A percentile compares a stretch with the other conserved stretches of the same genome.
These are phyloP conservation scores for Seriola rivoliana DNA, from an alignment of 2,113 vertebrate species.

Conservation along the genomic window DNA sequence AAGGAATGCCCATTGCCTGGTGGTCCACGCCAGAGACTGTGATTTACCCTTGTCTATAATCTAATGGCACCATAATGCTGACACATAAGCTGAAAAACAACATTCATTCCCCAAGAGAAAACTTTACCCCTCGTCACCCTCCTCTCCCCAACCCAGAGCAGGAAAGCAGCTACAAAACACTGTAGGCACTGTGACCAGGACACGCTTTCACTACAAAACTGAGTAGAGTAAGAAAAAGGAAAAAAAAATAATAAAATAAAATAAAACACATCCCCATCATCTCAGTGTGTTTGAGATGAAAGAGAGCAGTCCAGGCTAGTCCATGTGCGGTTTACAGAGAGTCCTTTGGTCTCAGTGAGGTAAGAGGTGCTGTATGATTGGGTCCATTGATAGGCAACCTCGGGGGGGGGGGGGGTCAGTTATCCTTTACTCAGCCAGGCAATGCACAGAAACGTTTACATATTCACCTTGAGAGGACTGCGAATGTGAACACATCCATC, in stretches of 20 bases:
- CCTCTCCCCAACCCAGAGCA: conserved; percentile 44
- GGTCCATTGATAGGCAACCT: conserved; percentile 47
- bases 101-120: conserved; percentile 12
- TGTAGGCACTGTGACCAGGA: conserved; percentile 79
- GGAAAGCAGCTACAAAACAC: conserved; percentile 74
- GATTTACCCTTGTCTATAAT: conserved; percentile 42
- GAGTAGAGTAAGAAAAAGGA: conserved; percentile 52
- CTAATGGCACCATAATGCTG: conserved; percentile 69
- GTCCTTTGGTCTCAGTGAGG: conserved; percentile 58
- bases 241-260: not conserved
- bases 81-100: conserved; percentile 46
- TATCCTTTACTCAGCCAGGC: conserved; percentile 35
- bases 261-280: conserved; percentile 9
- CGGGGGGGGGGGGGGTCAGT: conserved; percentile 7
- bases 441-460: conserved; percentile 37
- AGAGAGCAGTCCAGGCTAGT: conserved; percentile 41
- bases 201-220: conserved; percentile 70
- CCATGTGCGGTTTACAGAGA: conserved; percentile 55
- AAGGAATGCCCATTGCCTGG: conserved; percentile 39
- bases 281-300: conserved; percentile 41
- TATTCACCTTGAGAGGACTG: conserved; percentile 15
- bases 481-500: not conserved
- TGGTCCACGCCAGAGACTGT: conserved; percentile 47
- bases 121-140: conserved; percentile 9
- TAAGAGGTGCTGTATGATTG: conserved; percentile 64